phyloP scores from a whole-genome alignment of 2,797 vertebrate species.

The Megaceryle alcyon region DNA sequence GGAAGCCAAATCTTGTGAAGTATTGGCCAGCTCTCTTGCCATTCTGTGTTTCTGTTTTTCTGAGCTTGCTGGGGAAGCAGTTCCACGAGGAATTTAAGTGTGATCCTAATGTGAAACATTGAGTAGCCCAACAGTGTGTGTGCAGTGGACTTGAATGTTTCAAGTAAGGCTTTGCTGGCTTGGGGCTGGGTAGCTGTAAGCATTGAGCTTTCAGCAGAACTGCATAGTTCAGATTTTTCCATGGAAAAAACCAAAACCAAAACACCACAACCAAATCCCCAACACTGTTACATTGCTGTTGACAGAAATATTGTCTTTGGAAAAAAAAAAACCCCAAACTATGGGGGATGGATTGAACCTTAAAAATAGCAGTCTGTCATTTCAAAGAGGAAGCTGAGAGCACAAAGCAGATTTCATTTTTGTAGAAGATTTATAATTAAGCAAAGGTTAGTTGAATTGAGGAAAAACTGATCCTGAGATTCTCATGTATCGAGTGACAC shows the following conservation, averaged over 20 bases:
- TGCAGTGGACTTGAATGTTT: background rate
- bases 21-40: background rate
- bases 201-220: background rate
- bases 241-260: background rate
- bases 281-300: background rate
- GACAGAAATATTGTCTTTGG: background rate
- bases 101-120: background rate
- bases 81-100: background rate
- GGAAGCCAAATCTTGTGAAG: background rate
- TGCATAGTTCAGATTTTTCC: background rate
- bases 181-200: background rate
- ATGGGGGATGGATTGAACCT: conserved; percentile 15
- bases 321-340: background rate
- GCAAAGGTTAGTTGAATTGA: conserved; percentile 13
- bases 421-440: conserved; percentile 52
- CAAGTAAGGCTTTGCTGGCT: background rate
- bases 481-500: background rate
- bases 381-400: conserved; percentile 15
- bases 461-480: conserved; percentile 22
- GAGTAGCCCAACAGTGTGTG: background rate
- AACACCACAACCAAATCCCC: background rate
- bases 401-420: conserved; percentile 19
- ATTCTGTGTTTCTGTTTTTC: background rate
- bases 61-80: background rate
- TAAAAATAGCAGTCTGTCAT: conserved; percentile 44